These are phyloP conservation scores for Vireo altiloquus DNA, from an alignment of 2,113 vertebrate species.

Conservation along the genomic window DNA sequence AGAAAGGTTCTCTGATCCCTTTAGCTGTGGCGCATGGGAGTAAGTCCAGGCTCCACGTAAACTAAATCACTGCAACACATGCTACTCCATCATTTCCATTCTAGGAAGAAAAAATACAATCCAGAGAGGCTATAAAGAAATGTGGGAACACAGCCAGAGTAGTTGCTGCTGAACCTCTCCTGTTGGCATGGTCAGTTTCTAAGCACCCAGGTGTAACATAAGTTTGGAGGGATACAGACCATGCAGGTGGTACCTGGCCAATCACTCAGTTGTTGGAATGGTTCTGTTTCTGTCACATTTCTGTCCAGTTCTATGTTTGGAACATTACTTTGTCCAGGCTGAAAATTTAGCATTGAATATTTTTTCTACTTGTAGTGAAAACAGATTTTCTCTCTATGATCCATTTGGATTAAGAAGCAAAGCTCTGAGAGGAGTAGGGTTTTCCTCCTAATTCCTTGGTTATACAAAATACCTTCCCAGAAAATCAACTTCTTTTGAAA, in stretches of 20 bases:
- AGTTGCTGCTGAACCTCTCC: neutral
- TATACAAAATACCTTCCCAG: neutral
- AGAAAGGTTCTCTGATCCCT: constrained; percentile 41
- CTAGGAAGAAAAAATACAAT: constrained; percentile 41
- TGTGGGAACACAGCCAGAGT: neutral
- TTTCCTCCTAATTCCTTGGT: neutral
- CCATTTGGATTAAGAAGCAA: neutral
- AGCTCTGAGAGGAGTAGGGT: neutral
- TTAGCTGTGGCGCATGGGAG: neutral
- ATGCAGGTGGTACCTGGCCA: neutral
- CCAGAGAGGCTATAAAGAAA: neutral
- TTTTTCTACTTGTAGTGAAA: neutral
- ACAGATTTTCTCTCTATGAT: neutral
- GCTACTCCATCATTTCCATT: constrained; percentile 53
- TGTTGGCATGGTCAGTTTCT: neutral
- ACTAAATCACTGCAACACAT: constrained; percentile 14
- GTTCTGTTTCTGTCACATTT: neutral
- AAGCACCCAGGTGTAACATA: neutral
- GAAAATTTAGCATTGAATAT: neutral
- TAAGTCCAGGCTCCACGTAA: neutral
- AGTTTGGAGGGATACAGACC: neutral
- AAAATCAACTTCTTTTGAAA: neutral
- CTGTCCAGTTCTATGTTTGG: neutral
- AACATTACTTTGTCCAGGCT: neutral
- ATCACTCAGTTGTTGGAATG: neutral